Evolutionary conservation across 2,888 invertebrate genomes (phyloP), one percentile per base, ranked within the genome.

Genomic region (Thelaira solivaga): DNA sequence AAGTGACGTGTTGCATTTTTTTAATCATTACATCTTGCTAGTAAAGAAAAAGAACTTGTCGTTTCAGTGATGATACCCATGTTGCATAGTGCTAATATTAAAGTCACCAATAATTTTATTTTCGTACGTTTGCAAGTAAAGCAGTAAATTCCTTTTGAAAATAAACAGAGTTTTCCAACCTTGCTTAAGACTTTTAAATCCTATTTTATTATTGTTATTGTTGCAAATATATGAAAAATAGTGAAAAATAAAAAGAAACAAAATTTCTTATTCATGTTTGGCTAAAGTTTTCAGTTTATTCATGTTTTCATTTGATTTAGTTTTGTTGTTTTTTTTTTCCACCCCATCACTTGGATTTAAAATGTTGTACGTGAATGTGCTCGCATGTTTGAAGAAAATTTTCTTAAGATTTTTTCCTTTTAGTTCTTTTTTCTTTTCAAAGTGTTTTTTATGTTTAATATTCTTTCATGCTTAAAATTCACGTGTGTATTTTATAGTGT

Each of bases 341-440:
- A n/a, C n/a, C n/a, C n/a, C n/a, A n/a, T 43, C 10, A 22, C 43
- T 61, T 43, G 18, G 26, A 53, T 53, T 62, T 62, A 53, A 72
- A 45, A 53, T 26, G 36, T 72, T 62, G 62, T 62, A 62, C 71
- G 71, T 71, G 65, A 62, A 75, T 57, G 65, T 78, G 68, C 77
- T 73, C 61, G 68, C 68, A 78, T 73, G 64, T 78, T 78, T 78
- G 22, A 36, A 49, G 13, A 76, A 67, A 65, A 22, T 69, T 68
- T 78, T 69, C 68, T 73, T 73, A 73, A 69, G 59, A 73, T 67
- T 22, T 41, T 29, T 3, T 51, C 22, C 47, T 29, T 59, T 51
- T 47, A 20, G 29, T 69, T 73, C 20, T 20, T 34, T 55, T 55
- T 45, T 65, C 6, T 10, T 36, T 53, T n/a, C 34, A 57, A 10